Evolutionary conservation across 2,888 invertebrate species (phyloP), one percentile per base, ranked within the genome.

Genomic region (Phasia obesa): DNA sequence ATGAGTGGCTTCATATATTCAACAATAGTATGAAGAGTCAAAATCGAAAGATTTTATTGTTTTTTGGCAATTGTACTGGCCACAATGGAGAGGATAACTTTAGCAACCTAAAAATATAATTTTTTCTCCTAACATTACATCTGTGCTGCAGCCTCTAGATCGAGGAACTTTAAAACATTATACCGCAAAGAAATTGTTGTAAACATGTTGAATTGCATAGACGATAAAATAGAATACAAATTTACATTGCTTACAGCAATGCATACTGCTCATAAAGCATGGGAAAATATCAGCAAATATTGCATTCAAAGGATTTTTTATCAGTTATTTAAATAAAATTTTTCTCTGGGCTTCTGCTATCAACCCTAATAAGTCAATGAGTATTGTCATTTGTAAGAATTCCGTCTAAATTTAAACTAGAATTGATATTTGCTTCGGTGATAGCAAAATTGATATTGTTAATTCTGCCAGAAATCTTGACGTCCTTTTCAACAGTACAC

Each of bases 1-100:
- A 77, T 47, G 55, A 67, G 35, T 76, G 76, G 76, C 76, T 76
- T 38, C 17, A 42, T 21, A 55, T 35, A 42, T 21, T 77, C 13
- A 47, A 75, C 31, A 35, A 35, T 25, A 59, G 51, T 47, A 55
- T 76, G 38, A 44, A 31, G 27, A 53, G 23, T 44, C 55, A 76
- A 67, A 47, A 76, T 25, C 49, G 59, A 67, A 76, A 76, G 35
- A 47, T 67, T 25, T 57, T 73, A 55, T 27, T 42, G 27, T 71
- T 73, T 31, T 17, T 60, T 21, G 64, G 65, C 38, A 44, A 64
- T 47, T 64, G 47, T 25, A 42, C 62, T 47, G 62, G 27, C 25
- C 62, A 47, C 42, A 60, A 60, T 38, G 59, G 59, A 60, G 49
- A 51, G 17, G 6, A 51, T 2, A 51, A 51, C 17, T 51, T 51